Base-by-base conservation (phyloP, 2,888 invertebrate species). In the Ypsolopha sequella region DNA sequence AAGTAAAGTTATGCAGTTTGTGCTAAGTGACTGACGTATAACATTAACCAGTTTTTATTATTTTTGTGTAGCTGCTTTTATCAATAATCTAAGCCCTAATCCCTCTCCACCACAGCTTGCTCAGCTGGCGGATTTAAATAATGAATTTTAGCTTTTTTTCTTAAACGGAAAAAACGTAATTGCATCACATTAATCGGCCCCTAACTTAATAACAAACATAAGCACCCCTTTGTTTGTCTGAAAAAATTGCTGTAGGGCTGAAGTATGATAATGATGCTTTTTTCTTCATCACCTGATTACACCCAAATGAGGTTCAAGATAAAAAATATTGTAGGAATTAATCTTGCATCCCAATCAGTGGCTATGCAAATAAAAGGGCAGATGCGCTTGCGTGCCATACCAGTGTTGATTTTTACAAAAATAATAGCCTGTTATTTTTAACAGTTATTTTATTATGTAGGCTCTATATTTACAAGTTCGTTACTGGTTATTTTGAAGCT, bases 241-340 rank as follows among this genome's bases (percentile, higher is more conserved):
- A 85, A 86, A 85, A 75, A 85, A 85, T 76, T 75, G 86, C 86
- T 80, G 71, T 76, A 85, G 86, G 86, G 86, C 85, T 85, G 80
- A 82, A 84, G 74, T 73, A 78, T 76, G 82, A 76, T 86, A 84
- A 85, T 82, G 74, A 84, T 78, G 76, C 66, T 74, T 82, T 81
- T 80, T 79, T 74, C 68, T 70, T 68, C 66, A 62, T 64, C 74
- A 78, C 76, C 68, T 79, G 86, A 86, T 86, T 80, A 78, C 81
- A 67, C 75, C 73, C 77, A 81, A 85, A 86, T 82, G 79, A 75
- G 76, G 79, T 65, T 68, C 67, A 74, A 84, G 79, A 80, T 80
- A 86, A 85, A 86, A 84, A 82, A 80, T 81, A 82, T 81, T 76
- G 73, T 72, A 68, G 70, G 75, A 72, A 84, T 85, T 85, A 84